Evolutionary conservation across 2,113 vertebrate genomes (phyloP).

Genomic region (Zingel zingel): DNA sequence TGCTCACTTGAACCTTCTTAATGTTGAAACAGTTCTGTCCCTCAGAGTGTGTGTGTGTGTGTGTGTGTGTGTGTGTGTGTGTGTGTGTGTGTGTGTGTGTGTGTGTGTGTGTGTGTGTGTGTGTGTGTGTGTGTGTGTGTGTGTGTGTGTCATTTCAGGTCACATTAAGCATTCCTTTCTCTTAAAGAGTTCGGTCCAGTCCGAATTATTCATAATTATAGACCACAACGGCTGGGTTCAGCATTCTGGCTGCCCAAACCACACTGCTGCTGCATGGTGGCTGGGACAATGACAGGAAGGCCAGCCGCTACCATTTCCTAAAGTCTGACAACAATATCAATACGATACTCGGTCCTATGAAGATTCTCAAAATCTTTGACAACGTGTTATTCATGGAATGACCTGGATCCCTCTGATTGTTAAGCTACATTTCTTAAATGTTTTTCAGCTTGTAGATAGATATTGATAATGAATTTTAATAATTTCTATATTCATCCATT

Average conservation of each 20-base stretch:
- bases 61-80: slow-evolving; percentile 1
- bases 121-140: slow-evolving; percentile 12
- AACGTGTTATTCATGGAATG: background rate
- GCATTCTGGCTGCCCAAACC: slow-evolving; percentile 52
- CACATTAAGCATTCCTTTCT: slow-evolving; percentile 69
- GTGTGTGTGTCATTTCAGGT: slow-evolving; percentile 62
- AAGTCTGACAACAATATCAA: slow-evolving; percentile 28
- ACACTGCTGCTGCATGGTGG: slow-evolving; percentile 34
- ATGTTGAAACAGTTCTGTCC: slow-evolving; percentile 15
- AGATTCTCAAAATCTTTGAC: background rate
- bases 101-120: slow-evolving; percentile 4
- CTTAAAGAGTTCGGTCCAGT: slow-evolving; percentile 31
- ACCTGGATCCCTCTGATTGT: background rate
- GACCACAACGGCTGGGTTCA: slow-evolving; percentile 63
- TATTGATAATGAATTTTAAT: background rate
- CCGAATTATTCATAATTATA: too few relatives aligned
- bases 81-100: background rate
- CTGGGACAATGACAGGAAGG: slow-evolving; percentile 69
- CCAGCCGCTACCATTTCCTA: slow-evolving; percentile 57
- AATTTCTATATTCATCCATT: background rate
- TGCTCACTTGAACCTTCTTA: background rate
- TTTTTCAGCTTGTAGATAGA: background rate
- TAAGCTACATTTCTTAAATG: background rate
- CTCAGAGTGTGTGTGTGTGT: slow-evolving; percentile 1
- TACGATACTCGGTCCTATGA: background rate